Conservation (phyloP, 2,113 vertebrate species). For the Eidolon helvum region DNA sequence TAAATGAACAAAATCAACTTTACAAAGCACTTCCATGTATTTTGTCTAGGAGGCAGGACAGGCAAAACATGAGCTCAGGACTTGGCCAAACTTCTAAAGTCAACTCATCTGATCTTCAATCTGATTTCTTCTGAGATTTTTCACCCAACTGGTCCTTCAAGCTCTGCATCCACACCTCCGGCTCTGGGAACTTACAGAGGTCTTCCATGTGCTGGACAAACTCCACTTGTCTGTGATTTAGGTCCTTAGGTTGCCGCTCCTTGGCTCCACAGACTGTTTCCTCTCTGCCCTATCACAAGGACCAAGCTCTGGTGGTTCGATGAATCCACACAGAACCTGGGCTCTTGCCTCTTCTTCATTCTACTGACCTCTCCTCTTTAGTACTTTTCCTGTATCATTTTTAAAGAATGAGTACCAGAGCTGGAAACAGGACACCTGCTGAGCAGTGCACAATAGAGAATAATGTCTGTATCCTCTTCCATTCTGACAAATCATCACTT, state of each 20-base stretch:
- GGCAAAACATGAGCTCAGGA: neutral
- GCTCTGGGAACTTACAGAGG: neutral
- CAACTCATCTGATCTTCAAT: neutral
- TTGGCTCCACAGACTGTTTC: neutral
- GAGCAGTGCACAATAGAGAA: neutral
- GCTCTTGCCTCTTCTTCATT: neutral
- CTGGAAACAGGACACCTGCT: neutral
- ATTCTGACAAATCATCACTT: neutral
- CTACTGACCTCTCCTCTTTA: neutral
- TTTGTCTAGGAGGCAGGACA: neutral
- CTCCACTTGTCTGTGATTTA: neutral
- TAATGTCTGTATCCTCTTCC: neutral
- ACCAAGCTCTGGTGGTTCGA: neutral
- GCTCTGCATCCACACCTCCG: neutral
- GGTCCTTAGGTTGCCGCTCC: neutral
- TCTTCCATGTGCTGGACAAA: neutral
- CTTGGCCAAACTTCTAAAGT: neutral
- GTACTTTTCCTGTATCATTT: neutral
- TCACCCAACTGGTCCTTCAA: neutral
- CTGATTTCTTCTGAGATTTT: neutral
- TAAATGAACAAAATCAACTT: neutral
- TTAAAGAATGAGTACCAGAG: neutral
- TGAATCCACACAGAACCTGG: neutral
- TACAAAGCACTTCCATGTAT: neutral
- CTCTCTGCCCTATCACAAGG: neutral